These are phyloP conservation scores for Melipona bicolor DNA, from an alignment of 2,888 invertebrate species.

Conservation along the genomic window DNA sequence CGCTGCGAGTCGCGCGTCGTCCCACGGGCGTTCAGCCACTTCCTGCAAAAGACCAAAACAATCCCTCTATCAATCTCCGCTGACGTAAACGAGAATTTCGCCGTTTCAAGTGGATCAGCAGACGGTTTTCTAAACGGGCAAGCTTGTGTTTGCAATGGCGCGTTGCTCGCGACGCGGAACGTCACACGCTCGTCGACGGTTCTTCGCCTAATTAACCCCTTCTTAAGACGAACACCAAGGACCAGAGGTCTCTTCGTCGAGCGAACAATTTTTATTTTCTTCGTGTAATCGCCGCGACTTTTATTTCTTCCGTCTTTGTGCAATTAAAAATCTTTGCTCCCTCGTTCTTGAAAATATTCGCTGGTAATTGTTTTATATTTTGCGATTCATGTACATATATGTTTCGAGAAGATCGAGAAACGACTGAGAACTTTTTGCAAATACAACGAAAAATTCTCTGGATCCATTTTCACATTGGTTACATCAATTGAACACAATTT, in stretches of 20 bases:
- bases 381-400: too few species aligned
- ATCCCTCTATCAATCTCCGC: conserved; percentile 62
- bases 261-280: not conserved
- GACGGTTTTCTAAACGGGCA: conserved; percentile 40
- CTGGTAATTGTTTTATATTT: too few species aligned
- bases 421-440: too few species aligned
- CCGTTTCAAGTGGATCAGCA: conserved; percentile 52
- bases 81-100: conserved; percentile 52
- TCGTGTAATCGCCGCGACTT: not conserved
- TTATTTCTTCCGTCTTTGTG: not conserved
- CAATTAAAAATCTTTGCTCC: too few species aligned
- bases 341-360: too few species aligned
- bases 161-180: not conserved
- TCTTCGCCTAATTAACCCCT: conserved; percentile 39
- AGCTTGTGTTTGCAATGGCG: conserved; percentile 27
- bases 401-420: too few species aligned
- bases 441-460: too few species aligned
- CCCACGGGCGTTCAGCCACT: conserved; percentile 24
- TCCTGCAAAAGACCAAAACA: conserved; percentile 57
- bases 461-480: too few species aligned
- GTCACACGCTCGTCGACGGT: conserved; percentile 10
- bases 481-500: too few species aligned
- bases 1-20: conserved; percentile 27
- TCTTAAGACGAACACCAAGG: not conserved
- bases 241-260: not conserved